A percentile compares a stretch with the other conserved stretches of the same genome.
phyloP scores from a whole-genome alignment of 2,797 vertebrate species.

The Petrocephalus sullivani region DNA sequence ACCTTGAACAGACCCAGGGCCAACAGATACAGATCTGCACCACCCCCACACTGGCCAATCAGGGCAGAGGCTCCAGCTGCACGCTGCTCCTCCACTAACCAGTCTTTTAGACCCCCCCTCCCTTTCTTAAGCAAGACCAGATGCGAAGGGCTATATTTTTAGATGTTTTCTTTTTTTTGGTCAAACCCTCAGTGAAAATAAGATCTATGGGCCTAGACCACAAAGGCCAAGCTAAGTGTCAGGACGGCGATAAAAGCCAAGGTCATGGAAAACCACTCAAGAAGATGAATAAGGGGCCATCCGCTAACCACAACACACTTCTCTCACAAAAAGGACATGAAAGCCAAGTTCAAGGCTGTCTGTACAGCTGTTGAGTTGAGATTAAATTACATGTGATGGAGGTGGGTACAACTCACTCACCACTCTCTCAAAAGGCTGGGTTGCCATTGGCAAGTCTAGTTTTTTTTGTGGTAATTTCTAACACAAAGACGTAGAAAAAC shows the following conservation, averaged over 20 bases:
- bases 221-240: not conserved
- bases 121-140: not conserved
- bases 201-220: not conserved
- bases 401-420: not conserved
- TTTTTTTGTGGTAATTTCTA: not conserved
- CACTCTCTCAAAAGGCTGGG: not conserved
- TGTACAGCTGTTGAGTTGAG: not conserved
- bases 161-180: not conserved
- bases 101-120: not conserved
- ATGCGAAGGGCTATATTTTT: not conserved
- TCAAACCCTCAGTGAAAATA: not conserved
- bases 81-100: not conserved
- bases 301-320: not conserved
- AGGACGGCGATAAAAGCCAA: not conserved
- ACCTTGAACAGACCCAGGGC: not conserved
- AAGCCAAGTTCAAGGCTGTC: not conserved
- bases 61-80: not conserved
- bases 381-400: not conserved
- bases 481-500: not conserved
- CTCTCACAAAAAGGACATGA: not conserved
- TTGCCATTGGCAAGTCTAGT: not conserved
- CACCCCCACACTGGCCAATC: not conserved
- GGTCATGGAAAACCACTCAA: not conserved
- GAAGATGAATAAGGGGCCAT: not conserved
- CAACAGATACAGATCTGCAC: not conserved